phyloP scores from a whole-genome alignment of 1,140 invertebrate species.

The Phocides pigmalion region DNA sequence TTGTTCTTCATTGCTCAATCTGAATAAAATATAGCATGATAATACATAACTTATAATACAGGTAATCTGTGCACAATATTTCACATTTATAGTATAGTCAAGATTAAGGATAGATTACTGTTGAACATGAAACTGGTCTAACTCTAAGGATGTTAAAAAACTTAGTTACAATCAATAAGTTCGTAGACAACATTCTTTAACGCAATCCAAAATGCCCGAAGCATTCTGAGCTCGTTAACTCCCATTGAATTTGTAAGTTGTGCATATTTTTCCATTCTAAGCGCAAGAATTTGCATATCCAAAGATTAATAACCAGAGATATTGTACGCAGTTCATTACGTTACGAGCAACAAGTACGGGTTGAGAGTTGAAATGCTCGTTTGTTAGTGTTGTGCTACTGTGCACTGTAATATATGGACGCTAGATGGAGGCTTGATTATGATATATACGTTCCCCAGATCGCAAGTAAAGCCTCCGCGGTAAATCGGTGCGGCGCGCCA shows the following conservation, averaged over 20 bases:
- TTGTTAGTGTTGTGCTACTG: constrained; percentile 35
- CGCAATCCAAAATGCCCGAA: constrained; percentile 6
- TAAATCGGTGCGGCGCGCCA: constrained; percentile 38
- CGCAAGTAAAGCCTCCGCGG: constrained; percentile 38
- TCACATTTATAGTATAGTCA: too few species aligned
- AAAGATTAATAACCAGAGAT: constrained; percentile 27
- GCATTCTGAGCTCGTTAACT: constrained; percentile 13
- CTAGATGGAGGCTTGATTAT: constrained; percentile 52
- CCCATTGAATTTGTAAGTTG: constrained; percentile 16
- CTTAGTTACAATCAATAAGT: constrained; percentile 8
- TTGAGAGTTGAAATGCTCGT: constrained; percentile 19
- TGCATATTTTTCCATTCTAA: constrained; percentile 25
- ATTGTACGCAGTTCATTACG: constrained; percentile 28
- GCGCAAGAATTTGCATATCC: constrained; percentile 22
- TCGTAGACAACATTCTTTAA: constrained; percentile 5
- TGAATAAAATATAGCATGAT: too few species aligned
- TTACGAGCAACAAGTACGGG: constrained; percentile 15
- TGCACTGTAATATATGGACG: constrained; percentile 47
- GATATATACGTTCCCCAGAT: constrained; percentile 48
- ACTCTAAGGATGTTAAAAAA: too few species aligned
- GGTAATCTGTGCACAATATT: too few species aligned
- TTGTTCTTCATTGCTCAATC: too few species aligned
- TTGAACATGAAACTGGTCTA: too few species aligned
- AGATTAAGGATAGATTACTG: too few species aligned
- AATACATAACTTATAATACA: too few species aligned